These are phyloP conservation scores for Aradophagus sp. DNA, from an alignment of 1,140 invertebrate species.

Conservation along the genomic window DNA sequence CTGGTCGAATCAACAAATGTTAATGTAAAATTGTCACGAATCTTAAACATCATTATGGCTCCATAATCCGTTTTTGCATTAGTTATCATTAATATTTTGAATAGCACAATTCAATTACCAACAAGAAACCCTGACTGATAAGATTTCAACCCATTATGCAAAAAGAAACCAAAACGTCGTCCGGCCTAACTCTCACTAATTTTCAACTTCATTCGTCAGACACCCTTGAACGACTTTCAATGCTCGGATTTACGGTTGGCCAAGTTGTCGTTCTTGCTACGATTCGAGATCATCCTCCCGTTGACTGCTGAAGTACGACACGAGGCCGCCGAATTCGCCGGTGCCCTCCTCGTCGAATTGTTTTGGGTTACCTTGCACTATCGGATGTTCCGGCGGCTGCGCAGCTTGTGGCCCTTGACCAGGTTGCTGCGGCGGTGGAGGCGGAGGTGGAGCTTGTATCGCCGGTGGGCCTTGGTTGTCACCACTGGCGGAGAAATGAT, in stretches of 20 bases:
- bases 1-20: too few relatives aligned
- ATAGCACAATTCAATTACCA: too few relatives aligned
- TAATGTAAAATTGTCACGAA: too few relatives aligned
- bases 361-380: conserved; percentile 52
- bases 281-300: conserved; percentile 82
- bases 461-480: conserved; percentile 64
- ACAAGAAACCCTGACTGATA: too few relatives aligned
- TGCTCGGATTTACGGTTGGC: conserved; percentile 64
- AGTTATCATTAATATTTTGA: too few relatives aligned
- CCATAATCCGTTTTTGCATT: too few relatives aligned
- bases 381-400: conserved; percentile 52
- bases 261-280: conserved; percentile 75
- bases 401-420: conserved; percentile 46
- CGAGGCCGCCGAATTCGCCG: conserved; percentile 87
- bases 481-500: conserved; percentile 67
- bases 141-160: too few relatives aligned
- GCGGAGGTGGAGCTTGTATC: conserved; percentile 65
- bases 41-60: too few relatives aligned
- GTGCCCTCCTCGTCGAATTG: conserved; percentile 77
- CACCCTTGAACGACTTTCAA: not conserved
- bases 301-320: conserved; percentile 91
- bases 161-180: too few relatives aligned
- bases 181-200: too few relatives aligned
- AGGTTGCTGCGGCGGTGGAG: conserved; percentile 55
- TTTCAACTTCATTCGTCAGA: too few relatives aligned